Percentiles rank a stretch among this genome's conserved stretches.
These are phyloP conservation scores for Liolophura sinensis DNA, from an alignment of 1,140 invertebrate species.

Conservation along the genomic window DNA sequence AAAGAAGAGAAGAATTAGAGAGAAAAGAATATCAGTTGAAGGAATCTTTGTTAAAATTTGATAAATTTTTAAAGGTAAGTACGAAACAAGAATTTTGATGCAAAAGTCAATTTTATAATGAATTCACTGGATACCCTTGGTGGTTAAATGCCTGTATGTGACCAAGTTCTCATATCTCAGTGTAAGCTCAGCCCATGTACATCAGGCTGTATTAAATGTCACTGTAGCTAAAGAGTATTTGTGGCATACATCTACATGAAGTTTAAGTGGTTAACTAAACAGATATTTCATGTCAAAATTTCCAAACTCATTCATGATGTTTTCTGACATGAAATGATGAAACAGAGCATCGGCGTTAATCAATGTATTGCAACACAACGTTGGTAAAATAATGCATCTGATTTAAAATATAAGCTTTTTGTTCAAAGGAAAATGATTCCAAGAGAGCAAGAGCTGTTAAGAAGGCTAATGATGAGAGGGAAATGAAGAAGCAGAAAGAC, in stretches of 20 bases:
- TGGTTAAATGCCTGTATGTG: neutral
- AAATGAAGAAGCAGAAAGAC: conserved; percentile 56
- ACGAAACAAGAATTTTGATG: conserved; percentile 2
- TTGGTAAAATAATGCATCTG: neutral
- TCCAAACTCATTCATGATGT: too few relatives aligned
- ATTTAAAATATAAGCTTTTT: neutral
- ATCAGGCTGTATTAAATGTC: too few relatives aligned
- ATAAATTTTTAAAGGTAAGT: conserved; percentile 58
- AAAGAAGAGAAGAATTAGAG: conserved; percentile 58
- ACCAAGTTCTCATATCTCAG: too few relatives aligned
- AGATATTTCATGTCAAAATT: neutral
- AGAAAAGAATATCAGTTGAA: conserved; percentile 59
- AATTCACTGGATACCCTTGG: neutral
- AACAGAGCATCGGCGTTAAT: too few relatives aligned
- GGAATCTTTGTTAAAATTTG: conserved; percentile 58
- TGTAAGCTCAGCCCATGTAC: too few relatives aligned
- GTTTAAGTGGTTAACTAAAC: too few relatives aligned
- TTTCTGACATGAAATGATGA: too few relatives aligned
- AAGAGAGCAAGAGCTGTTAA: conserved; percentile 57
- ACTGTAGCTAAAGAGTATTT: too few relatives aligned
- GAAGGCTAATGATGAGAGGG: conserved; percentile 58
- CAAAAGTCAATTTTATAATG: neutral
- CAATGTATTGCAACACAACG: too few relatives aligned
- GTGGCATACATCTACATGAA: too few relatives aligned
- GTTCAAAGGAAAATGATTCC: conserved; percentile 58